Evolutionary conservation across 2,888 invertebrate genomes (phyloP), one percentile per base, ranked within the genome.

Genomic region (Deilephila elpenor): DNA sequence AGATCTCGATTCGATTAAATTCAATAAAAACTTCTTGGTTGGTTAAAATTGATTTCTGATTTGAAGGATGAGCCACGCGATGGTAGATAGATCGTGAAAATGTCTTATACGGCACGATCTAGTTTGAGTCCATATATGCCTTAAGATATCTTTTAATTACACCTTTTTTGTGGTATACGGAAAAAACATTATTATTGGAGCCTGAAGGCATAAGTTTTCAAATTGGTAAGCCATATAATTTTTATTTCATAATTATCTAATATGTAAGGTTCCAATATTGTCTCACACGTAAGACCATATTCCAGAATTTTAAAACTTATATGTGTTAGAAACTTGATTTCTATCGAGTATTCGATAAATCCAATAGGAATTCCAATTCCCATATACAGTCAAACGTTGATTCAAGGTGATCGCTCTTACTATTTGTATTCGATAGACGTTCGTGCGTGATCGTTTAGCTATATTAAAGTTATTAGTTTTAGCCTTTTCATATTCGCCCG

Each of bases 331-430:
- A 67, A 67, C 67, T 25, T 51, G 67, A 51, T 67, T 67, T 51
- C 67, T 51, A 67, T 67, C 67, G 25, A 14, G 51, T 67, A 51
- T 67, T 11, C 67, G 67, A 79, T 80, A 80, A 78, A 78, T 78
- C 75, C 29, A 75, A 75, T 72, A 72, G 75, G 75, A 76, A 76
- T 75, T 73, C 74, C 78, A 73, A 74, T 71, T 75, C 67, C 67
- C 67, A 67, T 67, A 67, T 67, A 67, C 44, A 67, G 67, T 14
- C 64, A 51, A 70, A 62, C 59, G 75, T 44, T 67, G 67, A 67
- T 67, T 67, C 67, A 67, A 67, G 51, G 67, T 67, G 56, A 56
- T 67, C 25, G 14, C 59, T 67, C 74, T 60, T 71, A 74, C 67
- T 67, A 67, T 67, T 14, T 14, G 25, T 51, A 6, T 62, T 19